A percentile compares a stretch with the other conserved stretches of the same genome.
phyloP scores from a whole-genome alignment of 1,140 invertebrate genomes.

The Agrilus planipennis region DNA sequence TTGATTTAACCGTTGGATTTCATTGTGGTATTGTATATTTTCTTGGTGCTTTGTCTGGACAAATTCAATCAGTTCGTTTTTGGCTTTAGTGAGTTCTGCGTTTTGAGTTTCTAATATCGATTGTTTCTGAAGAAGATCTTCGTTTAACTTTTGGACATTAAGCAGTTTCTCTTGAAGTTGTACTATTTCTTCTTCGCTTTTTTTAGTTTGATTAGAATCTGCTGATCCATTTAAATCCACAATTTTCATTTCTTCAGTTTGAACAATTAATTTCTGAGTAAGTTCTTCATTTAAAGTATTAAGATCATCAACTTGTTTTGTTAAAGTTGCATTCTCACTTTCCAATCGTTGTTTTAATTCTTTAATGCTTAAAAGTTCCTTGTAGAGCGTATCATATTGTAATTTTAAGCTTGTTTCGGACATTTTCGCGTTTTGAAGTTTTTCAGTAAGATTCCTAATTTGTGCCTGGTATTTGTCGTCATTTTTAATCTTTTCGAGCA shows the following conservation, averaged over 20 bases:
- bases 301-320: neutral
- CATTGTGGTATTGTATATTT: slow-evolving; percentile 66
- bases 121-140: slow-evolving; percentile 15
- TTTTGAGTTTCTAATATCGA: slow-evolving; percentile 31
- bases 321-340: neutral
- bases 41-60: slow-evolving; percentile 74
- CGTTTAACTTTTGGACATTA: neutral
- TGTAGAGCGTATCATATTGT: slow-evolving; percentile 23
- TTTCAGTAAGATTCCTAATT: slow-evolving; percentile 11
- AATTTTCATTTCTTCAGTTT: too few relatives aligned
- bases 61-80: slow-evolving; percentile 60
- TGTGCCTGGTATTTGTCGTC: slow-evolving; percentile 10
- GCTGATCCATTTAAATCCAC: too few relatives aligned
- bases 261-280: too few relatives aligned
- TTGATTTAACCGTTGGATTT: slow-evolving; percentile 65
- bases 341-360: slow-evolving; percentile 12
- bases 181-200: slow-evolving; percentile 2
- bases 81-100: slow-evolving; percentile 42
- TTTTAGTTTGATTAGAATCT: neutral
- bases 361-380: slow-evolving; percentile 16
- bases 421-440: slow-evolving; percentile 26
- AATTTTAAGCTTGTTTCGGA: slow-evolving; percentile 24
- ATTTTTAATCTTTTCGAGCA: slow-evolving; percentile 18
- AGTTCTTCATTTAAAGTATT: neutral
- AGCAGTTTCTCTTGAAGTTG: neutral